Evolutionary conservation across 2,113 vertebrate genomes (phyloP).

Genomic region (Martes martes): DNA sequence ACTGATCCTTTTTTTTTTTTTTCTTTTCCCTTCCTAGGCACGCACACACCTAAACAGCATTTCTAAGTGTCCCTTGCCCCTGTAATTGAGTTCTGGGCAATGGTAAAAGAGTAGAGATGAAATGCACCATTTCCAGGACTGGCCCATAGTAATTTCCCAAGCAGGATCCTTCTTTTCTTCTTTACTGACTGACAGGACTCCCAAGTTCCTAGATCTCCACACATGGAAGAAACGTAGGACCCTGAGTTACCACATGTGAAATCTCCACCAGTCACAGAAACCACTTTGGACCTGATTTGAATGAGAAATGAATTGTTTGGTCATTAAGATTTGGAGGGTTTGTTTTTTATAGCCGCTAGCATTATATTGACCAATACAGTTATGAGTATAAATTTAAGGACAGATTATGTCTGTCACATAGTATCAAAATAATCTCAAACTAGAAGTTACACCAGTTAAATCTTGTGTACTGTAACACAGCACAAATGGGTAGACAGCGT

Average conservation of each 20-base stretch:
- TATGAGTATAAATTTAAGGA: not conserved
- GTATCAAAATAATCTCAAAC: not conserved
- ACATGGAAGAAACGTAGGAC: not conserved
- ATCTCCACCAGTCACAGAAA: not conserved
- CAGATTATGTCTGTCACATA: not conserved
- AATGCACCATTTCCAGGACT: not conserved
- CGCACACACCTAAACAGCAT: not conserved
- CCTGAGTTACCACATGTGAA: not conserved
- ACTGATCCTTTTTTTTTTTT: not conserved
- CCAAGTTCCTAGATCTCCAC: not conserved
- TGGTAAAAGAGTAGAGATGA: not conserved
- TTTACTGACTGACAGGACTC: not conserved
- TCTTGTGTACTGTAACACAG: not conserved
- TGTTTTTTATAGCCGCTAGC: not conserved
- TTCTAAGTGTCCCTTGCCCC: not conserved
- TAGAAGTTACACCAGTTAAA: not conserved
- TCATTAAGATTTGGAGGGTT: not conserved
- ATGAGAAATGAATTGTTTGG: not conserved
- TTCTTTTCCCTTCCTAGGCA: not conserved
- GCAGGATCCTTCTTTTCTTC: not conserved
- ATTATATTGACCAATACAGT: not conserved
- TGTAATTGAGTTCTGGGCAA: not conserved
- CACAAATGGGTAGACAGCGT: not conserved
- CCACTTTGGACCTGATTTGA: not conserved
- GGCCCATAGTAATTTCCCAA: not conserved